Base-by-base conservation (phyloP, 2,113 vertebrate genomes). In the Buteo buteo region DNA sequence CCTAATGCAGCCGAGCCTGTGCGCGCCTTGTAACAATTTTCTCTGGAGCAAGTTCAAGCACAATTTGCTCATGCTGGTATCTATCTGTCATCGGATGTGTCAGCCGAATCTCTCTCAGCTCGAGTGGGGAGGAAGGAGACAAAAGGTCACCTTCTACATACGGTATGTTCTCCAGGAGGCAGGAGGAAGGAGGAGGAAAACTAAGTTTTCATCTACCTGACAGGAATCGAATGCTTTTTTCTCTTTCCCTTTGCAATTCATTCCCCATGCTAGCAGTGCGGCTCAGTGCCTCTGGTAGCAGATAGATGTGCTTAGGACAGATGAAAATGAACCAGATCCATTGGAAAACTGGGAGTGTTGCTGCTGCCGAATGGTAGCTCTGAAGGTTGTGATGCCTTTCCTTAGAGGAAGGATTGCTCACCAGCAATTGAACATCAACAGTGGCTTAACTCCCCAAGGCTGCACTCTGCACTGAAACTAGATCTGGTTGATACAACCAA, bases 41-140 rank as follows among this genome's bases (percentile, higher is more conserved):
- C 92, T 96, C 88, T 71, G 69, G 69, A 97, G 88, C 15, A 42
- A 87, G 82, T 90, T 92, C 94, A 90, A 95, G 96, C 80, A 31
- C 69, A 70, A 3, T 93, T 94, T 96, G 77, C 88, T 88, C 93
- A 18, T 29, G 58, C 91, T 97, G 93, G 67, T 9, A n/a, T 74
- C 85, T 92, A 4, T 92, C 92, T 95, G 86, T 82, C 95, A 95
- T 17, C 10, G 4, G 72, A 36, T 3, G 57, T 94, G 96, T 44
- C 95, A 96, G 94, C 86, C 7, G 52, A 66, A 82, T 16, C 57
- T 14, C 81, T 69, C 88, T 38, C 79, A 49, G 76, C 82, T 83
- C 15, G 1, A 22, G 21, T 13, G n/a, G 76, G 49, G 74, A 86
- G 82, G 17, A 28, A 82, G 62, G 82, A 95, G 49, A 88, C 79